phyloP scores from a whole-genome alignment of 2,113 vertebrate genomes.

The Paratilapia polleni region DNA sequence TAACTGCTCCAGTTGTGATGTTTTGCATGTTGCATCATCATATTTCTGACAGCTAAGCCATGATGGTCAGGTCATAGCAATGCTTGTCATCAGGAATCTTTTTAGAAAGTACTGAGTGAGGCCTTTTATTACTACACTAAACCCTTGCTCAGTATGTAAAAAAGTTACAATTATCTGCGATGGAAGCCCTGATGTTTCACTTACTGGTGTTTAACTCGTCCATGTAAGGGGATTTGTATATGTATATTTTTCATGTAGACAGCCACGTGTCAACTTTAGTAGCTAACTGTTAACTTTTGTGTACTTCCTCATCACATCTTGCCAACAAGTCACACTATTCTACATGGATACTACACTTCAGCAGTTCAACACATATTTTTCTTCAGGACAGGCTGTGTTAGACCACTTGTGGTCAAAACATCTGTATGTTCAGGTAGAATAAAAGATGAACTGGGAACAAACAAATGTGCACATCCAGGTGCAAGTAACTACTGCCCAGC shows the following conservation, averaged over 20 bases:
- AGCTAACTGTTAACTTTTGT: not conserved
- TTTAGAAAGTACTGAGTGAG: slow-evolving; percentile 25
- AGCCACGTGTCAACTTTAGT: slow-evolving; percentile 1
- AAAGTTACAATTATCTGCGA: not conserved
- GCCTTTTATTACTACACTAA: slow-evolving; percentile 17
- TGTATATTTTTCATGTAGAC: not conserved
- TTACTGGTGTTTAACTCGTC: not conserved
- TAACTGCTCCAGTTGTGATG: not conserved
- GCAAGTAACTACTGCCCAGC: not conserved
- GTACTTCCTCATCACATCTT: not conserved
- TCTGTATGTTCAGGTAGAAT: not conserved
- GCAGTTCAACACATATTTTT: not conserved
- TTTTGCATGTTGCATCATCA: slow-evolving; percentile 9
- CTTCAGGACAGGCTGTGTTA: not conserved
- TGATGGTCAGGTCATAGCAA: not conserved
- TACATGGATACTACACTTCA: not conserved
- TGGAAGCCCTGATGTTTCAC: not conserved
- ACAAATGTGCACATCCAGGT: not conserved
- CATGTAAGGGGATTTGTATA: not conserved
- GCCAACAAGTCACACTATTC: not conserved
- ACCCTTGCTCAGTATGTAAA: not conserved
- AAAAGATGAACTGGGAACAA: not conserved
- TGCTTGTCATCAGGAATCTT: slow-evolving; percentile 1
- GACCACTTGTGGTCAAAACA: not conserved
- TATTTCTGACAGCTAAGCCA: not conserved